These are phyloP conservation scores for Gephyroberyx darwinii DNA, from an alignment of 2,797 vertebrate species.

Conservation along the genomic window DNA sequence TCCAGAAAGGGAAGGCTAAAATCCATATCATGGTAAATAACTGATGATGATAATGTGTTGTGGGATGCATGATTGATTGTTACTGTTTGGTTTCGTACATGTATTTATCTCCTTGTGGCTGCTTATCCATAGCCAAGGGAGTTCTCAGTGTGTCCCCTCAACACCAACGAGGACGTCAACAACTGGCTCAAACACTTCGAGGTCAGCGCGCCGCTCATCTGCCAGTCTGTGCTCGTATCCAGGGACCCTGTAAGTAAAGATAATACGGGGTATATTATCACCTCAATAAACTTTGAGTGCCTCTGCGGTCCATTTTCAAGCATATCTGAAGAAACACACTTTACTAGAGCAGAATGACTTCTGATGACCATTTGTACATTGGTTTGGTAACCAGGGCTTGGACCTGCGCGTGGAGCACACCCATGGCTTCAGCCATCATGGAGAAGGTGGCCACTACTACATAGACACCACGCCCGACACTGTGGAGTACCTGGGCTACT, in stretches of 20 bases:
- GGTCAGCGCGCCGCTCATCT: slow-evolving; percentile 92
- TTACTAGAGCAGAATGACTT: neutral
- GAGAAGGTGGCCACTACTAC: slow-evolving; percentile 97
- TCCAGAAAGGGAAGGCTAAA: slow-evolving; percentile 95
- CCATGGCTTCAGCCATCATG: slow-evolving; percentile 94
- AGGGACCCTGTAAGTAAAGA: slow-evolving; percentile 91
- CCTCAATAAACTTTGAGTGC: neutral
- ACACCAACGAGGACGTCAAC: slow-evolving; percentile 89
- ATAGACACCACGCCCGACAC: slow-evolving; percentile 92
- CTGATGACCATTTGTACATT: neutral
- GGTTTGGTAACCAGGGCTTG: slow-evolving; percentile 83
- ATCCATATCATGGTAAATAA: slow-evolving; percentile 93
- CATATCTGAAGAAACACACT: too few species aligned
- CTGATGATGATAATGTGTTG: neutral
- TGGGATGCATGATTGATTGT: neutral
- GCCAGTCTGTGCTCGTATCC: slow-evolving; percentile 94
- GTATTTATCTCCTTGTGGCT: slow-evolving; percentile 1
- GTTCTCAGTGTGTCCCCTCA: slow-evolving; percentile 91
- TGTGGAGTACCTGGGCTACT: slow-evolving; percentile 93
- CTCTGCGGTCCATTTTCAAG: too few species aligned
- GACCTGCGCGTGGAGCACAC: slow-evolving; percentile 95
- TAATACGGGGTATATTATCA: neutral
- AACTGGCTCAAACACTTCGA: slow-evolving; percentile 94
- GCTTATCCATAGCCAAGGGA: slow-evolving; percentile 84
- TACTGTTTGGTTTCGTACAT: neutral